Conservation (phyloP, 1,140 invertebrate species). For the Zaprionus ornatus region DNA sequence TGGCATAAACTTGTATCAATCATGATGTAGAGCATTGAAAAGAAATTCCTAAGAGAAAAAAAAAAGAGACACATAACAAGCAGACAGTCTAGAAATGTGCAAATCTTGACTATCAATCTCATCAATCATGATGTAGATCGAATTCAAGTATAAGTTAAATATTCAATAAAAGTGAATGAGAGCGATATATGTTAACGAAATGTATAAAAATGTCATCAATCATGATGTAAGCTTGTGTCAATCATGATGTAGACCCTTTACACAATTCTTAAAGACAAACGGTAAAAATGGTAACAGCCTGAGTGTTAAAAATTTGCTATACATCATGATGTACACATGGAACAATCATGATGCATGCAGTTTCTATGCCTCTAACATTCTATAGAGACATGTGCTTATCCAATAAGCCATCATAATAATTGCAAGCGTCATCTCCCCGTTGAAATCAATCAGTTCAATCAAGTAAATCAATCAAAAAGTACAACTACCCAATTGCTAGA, state of each 20-base stretch:
- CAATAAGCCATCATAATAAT: neutral
- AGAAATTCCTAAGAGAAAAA: too few relatives aligned
- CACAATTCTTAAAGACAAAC: too few relatives aligned
- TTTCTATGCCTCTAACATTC: neutral
- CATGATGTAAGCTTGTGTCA: neutral
- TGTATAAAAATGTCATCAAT: neutral
- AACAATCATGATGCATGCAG: constrained; percentile 3
- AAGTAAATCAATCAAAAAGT: constrained; percentile 8
- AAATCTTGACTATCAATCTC: too few relatives aligned
- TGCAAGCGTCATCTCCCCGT: neutral
- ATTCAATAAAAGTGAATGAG: neutral
- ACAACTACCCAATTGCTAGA: neutral
- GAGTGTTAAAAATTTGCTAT: neutral
- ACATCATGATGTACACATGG: too few relatives aligned
- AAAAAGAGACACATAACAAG: too few relatives aligned
- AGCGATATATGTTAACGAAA: neutral
- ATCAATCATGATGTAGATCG: neutral
- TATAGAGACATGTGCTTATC: neutral
- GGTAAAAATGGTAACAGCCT: neutral
- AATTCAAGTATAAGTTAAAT: neutral
- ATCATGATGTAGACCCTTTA: neutral
- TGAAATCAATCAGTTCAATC: constrained; percentile 8
- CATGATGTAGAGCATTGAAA: too few relatives aligned
- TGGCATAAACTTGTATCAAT: too few relatives aligned
- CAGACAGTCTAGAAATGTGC: too few relatives aligned